Conservation (phyloP, 2,113 vertebrate genomes). For the Podarcis muralis region DNA sequence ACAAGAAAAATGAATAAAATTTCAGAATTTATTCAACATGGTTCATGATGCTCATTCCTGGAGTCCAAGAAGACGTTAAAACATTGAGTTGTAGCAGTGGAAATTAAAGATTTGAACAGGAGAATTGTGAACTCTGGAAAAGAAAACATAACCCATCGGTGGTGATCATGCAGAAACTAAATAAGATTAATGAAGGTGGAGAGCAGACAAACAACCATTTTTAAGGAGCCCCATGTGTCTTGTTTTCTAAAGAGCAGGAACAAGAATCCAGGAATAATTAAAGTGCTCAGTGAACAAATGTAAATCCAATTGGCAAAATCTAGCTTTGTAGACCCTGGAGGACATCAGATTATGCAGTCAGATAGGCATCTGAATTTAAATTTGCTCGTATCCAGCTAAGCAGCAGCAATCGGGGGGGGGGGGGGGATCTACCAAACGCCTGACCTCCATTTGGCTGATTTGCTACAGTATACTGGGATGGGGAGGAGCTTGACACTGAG, state of each 20-base stretch:
- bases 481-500: no score
- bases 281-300: neutral
- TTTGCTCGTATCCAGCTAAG: neutral
- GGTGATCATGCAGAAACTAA: constrained; percentile 59
- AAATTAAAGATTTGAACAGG: constrained; percentile 73
- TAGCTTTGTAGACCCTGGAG: neutral
- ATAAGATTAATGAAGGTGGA: constrained; percentile 70
- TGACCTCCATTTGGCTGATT: no score
- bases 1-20: constrained; percentile 68
- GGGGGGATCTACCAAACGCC: no score
- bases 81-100: constrained; percentile 66
- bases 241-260: constrained; percentile 44
- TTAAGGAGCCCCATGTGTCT: constrained; percentile 48
- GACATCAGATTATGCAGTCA: neutral
- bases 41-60: constrained; percentile 77
- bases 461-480: no score
- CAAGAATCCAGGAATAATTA: constrained; percentile 6
- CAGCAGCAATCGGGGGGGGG: neutral
- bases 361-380: neutral
- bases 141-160: constrained; percentile 68
- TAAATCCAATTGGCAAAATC: neutral
- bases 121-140: constrained; percentile 75
- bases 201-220: constrained; percentile 67
- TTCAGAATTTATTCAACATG: constrained; percentile 67
- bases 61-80: constrained; percentile 64